Base-by-base conservation (phyloP, 2,113 vertebrate genomes). In the Platichthys flesus region DNA sequence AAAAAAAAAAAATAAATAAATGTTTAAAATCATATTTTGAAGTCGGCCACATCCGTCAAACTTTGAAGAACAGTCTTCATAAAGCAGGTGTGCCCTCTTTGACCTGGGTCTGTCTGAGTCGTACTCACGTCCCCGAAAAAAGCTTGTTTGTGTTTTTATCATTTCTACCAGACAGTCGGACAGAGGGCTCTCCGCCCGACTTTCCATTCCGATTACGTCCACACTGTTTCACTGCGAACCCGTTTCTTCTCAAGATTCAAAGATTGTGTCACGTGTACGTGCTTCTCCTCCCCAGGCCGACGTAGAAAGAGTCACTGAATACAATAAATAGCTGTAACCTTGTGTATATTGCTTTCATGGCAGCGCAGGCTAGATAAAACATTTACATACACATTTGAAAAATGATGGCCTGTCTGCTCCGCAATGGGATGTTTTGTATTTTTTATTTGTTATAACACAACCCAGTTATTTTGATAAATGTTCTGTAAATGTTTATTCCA, bases 61-160 rank as follows among this genome's bases (percentile, higher is more conserved):
- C 52, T 40, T 59, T 87, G 81, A 85, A 83, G 66, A 87, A 85
- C 74, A 54, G 80, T 81, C 77, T 83, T 78, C 74, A 83, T 89
- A 79, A 89, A 87, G 63, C 51, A 67, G 71, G 40, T 61, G 40
- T 72, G 81, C 58, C 71, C 70, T 81, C 55, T 79, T 90, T 71
- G 78, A 75, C 81, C 82, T 5, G 42, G 72, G 66, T 82, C 87
- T 74, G 68, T 76, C 76, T 74, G 71, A 86, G 70, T 78, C 74
- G 76, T 72, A 67, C 47, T 74, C 66, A 51, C 16, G 59, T 76
- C 76, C 77, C 80, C 26, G 26, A 79, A 84, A 88, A 79, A 67
- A 64, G 6, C 15, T 18, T 15, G 15, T 68, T 31, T 56, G 75
- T 74, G 71, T 88, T 90, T 81, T 87, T 86, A 82, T 81, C 87